phyloP scores from a whole-genome alignment of 2,888 invertebrate species.

The Ferdinandea cuprea region DNA sequence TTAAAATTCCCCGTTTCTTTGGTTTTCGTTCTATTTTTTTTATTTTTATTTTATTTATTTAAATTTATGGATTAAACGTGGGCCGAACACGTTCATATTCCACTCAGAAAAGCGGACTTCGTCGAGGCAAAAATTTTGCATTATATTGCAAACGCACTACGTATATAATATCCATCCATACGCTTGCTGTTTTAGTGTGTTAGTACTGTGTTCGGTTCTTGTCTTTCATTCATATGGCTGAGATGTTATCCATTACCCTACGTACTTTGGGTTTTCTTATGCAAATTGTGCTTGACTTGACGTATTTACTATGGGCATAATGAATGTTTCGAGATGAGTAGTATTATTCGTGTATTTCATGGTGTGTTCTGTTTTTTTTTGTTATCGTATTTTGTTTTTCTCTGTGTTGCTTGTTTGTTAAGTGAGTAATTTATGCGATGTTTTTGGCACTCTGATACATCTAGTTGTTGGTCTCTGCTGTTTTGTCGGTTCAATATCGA shows the following conservation, averaged over 20 bases:
- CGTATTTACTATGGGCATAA: conserved; percentile 68
- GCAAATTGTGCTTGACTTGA: conserved; percentile 60
- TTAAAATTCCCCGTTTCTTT: conserved; percentile 65
- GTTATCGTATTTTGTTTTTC: conserved; percentile 4
- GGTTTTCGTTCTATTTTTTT: conserved; percentile 12
- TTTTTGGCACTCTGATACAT: conserved; percentile 66
- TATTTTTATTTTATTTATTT: conserved; percentile 38
- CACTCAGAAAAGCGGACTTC: conserved; percentile 29
- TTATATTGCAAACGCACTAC: conserved; percentile 36
- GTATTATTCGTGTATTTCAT: conserved; percentile 42
- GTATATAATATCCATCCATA: neutral
- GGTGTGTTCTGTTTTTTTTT: conserved; percentile 13
- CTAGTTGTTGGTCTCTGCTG: conserved; percentile 19
- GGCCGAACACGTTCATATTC: conserved; percentile 68
- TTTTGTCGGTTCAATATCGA: conserved; percentile 13
- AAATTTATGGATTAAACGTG: conserved; percentile 71
- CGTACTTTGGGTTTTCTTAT: conserved; percentile 65
- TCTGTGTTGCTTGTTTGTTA: conserved; percentile 58
- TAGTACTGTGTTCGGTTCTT: conserved; percentile 29
- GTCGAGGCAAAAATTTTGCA: conserved; percentile 13
- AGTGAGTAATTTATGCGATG: conserved; percentile 64
- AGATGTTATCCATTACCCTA: conserved; percentile 70
- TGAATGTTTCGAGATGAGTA: conserved; percentile 70
- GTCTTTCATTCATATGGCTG: conserved; percentile 55
- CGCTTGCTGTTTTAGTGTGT: neutral